Conservation (phyloP, 1,140 invertebrate genomes). For the Heliconius himera region DNA sequence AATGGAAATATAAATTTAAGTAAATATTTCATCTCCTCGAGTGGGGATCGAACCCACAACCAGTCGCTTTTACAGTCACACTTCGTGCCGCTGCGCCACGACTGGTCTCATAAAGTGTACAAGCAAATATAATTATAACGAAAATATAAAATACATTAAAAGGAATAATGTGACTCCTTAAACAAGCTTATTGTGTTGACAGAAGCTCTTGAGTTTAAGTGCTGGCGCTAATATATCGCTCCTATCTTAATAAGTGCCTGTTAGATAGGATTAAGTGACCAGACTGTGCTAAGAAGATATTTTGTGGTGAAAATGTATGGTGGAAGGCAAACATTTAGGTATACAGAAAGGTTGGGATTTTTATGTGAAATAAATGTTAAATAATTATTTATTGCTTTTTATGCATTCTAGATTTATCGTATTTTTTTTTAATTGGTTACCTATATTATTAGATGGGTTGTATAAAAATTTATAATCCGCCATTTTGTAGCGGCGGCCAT, state of each 20-base stretch:
- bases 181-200: conserved; percentile 36
- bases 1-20: too few species aligned
- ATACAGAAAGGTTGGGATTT: background rate
- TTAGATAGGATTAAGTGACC: conserved; percentile 48
- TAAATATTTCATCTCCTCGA: too few species aligned
- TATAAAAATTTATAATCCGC: too few species aligned
- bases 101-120: too few species aligned
- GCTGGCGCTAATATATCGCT: conserved; percentile 43
- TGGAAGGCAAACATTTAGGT: background rate
- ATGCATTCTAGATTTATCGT: too few species aligned
- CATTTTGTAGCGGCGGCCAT: too few species aligned
- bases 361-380: background rate
- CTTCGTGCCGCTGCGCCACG: too few species aligned
- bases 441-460: too few species aligned
- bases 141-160: conserved; percentile 29
- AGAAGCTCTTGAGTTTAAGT: conserved; percentile 32
- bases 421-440: too few species aligned
- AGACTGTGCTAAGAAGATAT: background rate
- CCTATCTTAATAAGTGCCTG: conserved; percentile 50
- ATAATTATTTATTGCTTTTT: too few species aligned
- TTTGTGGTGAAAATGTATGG: background rate
- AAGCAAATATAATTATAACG: background rate
- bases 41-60: too few species aligned
- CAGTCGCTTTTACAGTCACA: too few species aligned
- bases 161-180: conserved; percentile 27